A percentile compares a stretch with the other conserved stretches of the same genome.
These are phyloP conservation scores for Bos taurus DNA, from an alignment of 2,113 vertebrate genomes.

Conservation along the genomic window DNA sequence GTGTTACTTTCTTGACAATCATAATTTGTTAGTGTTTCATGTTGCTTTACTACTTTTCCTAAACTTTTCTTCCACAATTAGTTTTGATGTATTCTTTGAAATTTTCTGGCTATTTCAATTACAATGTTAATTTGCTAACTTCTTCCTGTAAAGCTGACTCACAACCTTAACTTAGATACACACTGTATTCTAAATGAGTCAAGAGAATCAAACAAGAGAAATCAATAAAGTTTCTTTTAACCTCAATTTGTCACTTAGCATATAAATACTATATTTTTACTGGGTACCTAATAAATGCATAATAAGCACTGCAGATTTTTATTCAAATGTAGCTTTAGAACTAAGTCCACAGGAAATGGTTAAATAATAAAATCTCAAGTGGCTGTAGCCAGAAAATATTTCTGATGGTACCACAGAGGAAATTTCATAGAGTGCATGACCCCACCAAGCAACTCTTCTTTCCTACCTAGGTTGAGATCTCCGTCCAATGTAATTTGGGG, in stretches of 20 bases:
- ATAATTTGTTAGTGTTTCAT: not conserved
- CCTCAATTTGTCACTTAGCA: not conserved
- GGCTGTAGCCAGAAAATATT: not conserved
- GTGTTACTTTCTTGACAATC: not conserved
- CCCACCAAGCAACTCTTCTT: not conserved
- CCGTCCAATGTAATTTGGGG: not conserved
- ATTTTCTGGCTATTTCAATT: not conserved
- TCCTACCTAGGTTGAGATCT: not conserved
- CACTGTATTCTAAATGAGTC: not conserved
- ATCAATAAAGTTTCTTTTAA: not conserved
- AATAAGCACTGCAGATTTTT: not conserved
- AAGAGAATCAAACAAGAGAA: not conserved
- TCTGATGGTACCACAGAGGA: not conserved
- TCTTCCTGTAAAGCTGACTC: not conserved
- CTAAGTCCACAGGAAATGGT: not conserved
- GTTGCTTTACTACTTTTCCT: not conserved
- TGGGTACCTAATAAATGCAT: not conserved
- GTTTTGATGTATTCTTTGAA: not conserved
- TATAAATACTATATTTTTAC: not conserved
- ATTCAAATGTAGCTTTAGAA: not conserved
- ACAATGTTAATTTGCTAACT: not conserved
- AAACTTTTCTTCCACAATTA: not conserved
- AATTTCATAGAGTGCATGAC: not conserved
- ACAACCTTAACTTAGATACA: not conserved
- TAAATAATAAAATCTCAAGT: conserved; percentile 13